A percentile compares a stretch with the other conserved stretches of the same genome.
These are phyloP conservation scores for Drosophila anomelani DNA, from an alignment of 2,888 invertebrate species.

Conservation along the genomic window DNA sequence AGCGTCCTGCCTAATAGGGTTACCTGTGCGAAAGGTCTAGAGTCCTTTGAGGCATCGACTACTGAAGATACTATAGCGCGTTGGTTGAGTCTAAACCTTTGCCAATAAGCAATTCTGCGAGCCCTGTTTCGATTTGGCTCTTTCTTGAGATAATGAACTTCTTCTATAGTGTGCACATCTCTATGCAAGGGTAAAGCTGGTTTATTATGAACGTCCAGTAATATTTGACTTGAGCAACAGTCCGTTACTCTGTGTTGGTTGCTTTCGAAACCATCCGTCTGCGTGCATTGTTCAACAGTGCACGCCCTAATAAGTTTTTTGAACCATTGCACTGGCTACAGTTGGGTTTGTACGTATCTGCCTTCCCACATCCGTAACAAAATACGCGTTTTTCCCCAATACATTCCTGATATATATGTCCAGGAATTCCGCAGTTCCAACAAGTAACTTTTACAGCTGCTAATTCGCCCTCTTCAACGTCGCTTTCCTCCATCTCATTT, in stretches of 20 bases:
- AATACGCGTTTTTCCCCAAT: background rate
- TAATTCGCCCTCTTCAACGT: background rate
- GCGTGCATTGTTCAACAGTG: slow-evolving; percentile 7
- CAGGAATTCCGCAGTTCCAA: background rate
- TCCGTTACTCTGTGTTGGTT: background rate
- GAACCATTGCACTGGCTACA: background rate
- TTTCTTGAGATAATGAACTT: no score
- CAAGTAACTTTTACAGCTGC: background rate
- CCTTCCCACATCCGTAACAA: slow-evolving; percentile 7
- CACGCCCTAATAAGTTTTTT: background rate
- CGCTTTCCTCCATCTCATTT: background rate
- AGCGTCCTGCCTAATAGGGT: background rate
- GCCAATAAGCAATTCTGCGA: no score
- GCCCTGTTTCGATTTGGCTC: no score
- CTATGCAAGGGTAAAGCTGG: no score
- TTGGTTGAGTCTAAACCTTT: no score
- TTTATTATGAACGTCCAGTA: no score
- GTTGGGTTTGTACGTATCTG: background rate
- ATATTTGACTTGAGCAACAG: no score
- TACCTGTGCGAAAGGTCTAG: background rate
- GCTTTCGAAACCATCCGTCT: no score
- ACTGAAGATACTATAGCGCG: no score
- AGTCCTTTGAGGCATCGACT: no score
- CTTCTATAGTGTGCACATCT: no score
- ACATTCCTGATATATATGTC: background rate